Base-by-base conservation (phyloP, 2,797 vertebrate species). In the Spinus olivaceus region DNA sequence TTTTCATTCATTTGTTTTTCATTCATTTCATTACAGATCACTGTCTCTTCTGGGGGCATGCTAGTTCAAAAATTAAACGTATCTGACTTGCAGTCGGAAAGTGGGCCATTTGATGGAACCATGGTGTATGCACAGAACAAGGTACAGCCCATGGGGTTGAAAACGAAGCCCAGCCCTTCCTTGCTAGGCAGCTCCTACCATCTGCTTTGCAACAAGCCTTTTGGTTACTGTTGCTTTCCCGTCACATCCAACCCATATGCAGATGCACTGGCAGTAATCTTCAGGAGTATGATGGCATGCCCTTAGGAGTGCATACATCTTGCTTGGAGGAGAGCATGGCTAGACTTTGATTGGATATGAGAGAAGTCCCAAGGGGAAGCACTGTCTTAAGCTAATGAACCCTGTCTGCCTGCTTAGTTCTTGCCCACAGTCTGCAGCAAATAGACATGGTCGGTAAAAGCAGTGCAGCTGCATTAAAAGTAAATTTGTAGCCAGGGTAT, bases 101-200 rank as follows among this genome's bases (percentile, higher is more conserved):
- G 87, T 49, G 98, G 98, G 41, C 56, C 97, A 0, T 98, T 99
- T 73, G 98, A 98, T 18, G 98, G 98, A 79, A 98, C 98, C 54
- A 98, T 98, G 98, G 98, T 96, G 63, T 98, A 98, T 24, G 98
- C 98, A 60, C 98, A 99, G 90, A 99, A 98, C 97, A 99, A 99
- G 97, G 99, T 98, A 91, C 70, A 13, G 32, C 49, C 59, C 12
- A 3, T 13, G 57, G 35, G 10, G 60, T 20, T 66, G 50, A 24
- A 44, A 81, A 53, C 22, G 54, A 39, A 84, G 23, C 81, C 76
- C 56, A 49, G 49, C 51, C 27, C 46, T 39, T 61, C 18, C 59
- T 79, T 92, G 59, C 39, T 42, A 33, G 61, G 51, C 1, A 6
- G 54, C 42, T 90, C 21, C 8, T 24, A 10, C 27, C 50, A 17